Evolutionary conservation across 2,888 invertebrate species (phyloP), one percentile per base, ranked within the genome.

Genomic region (Conomelus anceps): DNA sequence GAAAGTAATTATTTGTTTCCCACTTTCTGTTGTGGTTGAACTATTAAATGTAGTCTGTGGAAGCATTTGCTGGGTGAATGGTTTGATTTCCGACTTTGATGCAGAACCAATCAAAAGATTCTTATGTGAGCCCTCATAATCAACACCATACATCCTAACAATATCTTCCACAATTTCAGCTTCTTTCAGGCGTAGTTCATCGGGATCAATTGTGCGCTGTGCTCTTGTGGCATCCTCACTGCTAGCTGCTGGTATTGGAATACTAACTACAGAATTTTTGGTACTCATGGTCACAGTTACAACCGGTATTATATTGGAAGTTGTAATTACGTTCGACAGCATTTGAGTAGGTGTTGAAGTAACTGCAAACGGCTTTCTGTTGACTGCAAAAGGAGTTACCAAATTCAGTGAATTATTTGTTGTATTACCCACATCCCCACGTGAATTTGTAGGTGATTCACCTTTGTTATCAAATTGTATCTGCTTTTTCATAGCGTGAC

Each of bases 81-180:
- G 63, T n/a, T n/a, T 63, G n/a, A 63, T n/a, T 6, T 63, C 63
- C 3, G 63, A 63, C n/a, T 63, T 63, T 7, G 20, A n/a, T 4
- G 17, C 34, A 9, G 34, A 34, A 34, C 63, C 63, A n/a, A 63
- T 63, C n/a, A n/a, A 63, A 20, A 63, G 6, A 7, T 63, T 63
- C 63, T 63, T 63, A n/a, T 34, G 34, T 17, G 17, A 11, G 34
- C 34, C 34, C 34, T 34, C 34, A 9, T 34, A 34, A 34, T 29
- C 86, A 17, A n/a, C 86, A 0, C 24, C 86, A 89, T 84, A 89
- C 29, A 85, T 87, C 22, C 90, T 84, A 6, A 90, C 87, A 24
- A 90, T 87, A 29, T 90, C 90, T 88, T 89, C 88, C 17, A 90
- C 89, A 7, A 63, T 6, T 90, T 90, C 90, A 11, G 90, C 90